phyloP scores from a whole-genome alignment of 2,797 vertebrate genomes.

The Malurus leucopterus region DNA sequence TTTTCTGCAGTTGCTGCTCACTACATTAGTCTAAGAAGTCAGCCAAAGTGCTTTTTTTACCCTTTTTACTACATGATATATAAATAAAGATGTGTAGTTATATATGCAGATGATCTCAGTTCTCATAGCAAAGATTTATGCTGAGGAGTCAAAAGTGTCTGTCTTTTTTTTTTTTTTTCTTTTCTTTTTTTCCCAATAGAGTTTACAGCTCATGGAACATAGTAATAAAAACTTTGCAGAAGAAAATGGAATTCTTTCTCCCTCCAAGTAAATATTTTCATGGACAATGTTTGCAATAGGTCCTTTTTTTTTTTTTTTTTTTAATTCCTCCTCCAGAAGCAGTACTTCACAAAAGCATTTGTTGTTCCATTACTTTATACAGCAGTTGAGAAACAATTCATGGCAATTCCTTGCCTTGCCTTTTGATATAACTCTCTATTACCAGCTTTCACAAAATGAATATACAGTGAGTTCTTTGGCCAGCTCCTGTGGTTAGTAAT shows the following conservation, averaged over 20 bases:
- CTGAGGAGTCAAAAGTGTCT: background rate
- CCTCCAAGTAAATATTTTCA: background rate
- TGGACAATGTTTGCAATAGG: background rate
- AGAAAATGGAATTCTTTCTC: background rate
- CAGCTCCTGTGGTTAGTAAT: background rate
- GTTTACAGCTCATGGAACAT: rapidly evolving
- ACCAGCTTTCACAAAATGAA: background rate
- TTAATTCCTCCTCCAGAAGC: background rate
- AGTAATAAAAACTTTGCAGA: background rate
- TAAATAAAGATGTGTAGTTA: background rate
- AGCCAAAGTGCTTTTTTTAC: background rate
- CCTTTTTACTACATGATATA: background rate
- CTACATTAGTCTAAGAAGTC: background rate
- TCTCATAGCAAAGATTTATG: background rate
- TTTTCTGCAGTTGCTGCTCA: background rate
- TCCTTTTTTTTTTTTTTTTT: background rate
- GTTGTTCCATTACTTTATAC: background rate
- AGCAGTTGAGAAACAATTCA: background rate
- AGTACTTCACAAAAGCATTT: background rate
- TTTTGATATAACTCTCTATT: background rate
- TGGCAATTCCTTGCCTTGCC: background rate
- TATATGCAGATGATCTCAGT: background rate
- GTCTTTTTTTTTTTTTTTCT: background rate
- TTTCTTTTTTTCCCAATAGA: background rate
- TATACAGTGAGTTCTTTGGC: background rate